Evolutionary conservation across 2,888 invertebrate genomes (phyloP).

Genomic region (Salticus scenicus): DNA sequence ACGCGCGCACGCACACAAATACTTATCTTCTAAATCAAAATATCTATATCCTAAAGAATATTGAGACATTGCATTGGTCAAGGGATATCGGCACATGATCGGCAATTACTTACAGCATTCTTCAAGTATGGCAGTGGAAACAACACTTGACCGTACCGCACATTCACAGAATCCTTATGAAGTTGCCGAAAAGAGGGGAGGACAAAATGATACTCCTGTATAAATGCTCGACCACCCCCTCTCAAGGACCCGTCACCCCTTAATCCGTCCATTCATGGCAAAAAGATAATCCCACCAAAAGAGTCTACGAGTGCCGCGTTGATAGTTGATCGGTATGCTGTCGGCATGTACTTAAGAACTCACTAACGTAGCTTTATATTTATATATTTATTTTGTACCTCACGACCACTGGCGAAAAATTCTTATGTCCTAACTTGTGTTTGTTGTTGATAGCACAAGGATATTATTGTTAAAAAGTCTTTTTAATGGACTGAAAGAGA

Average conservation of each 20-base stretch:
- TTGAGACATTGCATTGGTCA: too few relatives aligned
- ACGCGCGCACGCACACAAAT: too few relatives aligned
- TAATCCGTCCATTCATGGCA: constrained; percentile 46
- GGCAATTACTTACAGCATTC: background rate
- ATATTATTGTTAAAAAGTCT: background rate
- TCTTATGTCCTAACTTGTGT: background rate
- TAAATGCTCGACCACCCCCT: background rate
- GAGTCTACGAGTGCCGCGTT: constrained; percentile 16
- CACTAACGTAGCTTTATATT: too few relatives aligned
- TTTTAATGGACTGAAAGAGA: background rate
- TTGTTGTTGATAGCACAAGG: constrained; percentile 10
- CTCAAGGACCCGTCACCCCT: constrained; percentile 6
- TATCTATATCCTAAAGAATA: too few relatives aligned
- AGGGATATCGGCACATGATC: too few relatives aligned
- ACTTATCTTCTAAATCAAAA: too few relatives aligned
- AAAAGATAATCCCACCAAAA: constrained; percentile 33
- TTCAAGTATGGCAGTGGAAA: background rate
- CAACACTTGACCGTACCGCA: constrained; percentile 15
- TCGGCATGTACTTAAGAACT: background rate
- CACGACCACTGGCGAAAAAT: background rate
- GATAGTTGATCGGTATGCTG: constrained; percentile 29
- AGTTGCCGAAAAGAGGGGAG: constrained; percentile 39
- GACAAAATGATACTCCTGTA: background rate
- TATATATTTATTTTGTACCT: too few relatives aligned
- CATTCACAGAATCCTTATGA: constrained; percentile 56